Conservation (phyloP, 2,888 invertebrate genomes). For the Drosophila mimica region DNA sequence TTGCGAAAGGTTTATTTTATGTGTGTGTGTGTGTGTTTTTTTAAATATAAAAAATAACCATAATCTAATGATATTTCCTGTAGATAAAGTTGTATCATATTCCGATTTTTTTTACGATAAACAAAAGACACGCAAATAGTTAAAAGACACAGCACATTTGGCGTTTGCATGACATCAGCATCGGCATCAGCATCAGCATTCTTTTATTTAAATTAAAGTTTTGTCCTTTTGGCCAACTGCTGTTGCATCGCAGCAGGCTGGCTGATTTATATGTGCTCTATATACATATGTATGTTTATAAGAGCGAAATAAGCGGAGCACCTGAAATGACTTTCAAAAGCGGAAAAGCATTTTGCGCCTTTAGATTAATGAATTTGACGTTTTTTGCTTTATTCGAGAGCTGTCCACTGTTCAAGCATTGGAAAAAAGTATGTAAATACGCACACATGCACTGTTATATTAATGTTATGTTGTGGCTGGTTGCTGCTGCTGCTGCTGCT, state of each 20-base stretch:
- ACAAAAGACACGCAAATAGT: neutral
- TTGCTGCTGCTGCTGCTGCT: constrained; percentile 12
- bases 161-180: constrained; percentile 1
- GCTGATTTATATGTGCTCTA: neutral
- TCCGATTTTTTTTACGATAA: neutral
- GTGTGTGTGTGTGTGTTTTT: neutral
- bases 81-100: neutral
- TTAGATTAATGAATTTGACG: neutral
- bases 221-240: neutral
- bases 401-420: neutral
- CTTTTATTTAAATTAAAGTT: neutral
- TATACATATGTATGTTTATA: neutral
- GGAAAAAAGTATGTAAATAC: neutral
- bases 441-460: neutral
- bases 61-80: neutral
- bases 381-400: neutral
- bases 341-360: neutral
- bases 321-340: neutral
- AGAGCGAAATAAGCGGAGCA: neutral
- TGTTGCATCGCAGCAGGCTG: neutral
- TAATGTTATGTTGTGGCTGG: neutral
- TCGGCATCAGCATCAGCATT: neutral
- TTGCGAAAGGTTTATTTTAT: neutral
- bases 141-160: neutral
- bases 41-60: neutral